A percentile compares a stretch with the other conserved stretches of the same genome.
These are phyloP conservation scores for Drosophila takahashii DNA, from an alignment of 1,140 invertebrate genomes.

Conservation along the genomic window DNA sequence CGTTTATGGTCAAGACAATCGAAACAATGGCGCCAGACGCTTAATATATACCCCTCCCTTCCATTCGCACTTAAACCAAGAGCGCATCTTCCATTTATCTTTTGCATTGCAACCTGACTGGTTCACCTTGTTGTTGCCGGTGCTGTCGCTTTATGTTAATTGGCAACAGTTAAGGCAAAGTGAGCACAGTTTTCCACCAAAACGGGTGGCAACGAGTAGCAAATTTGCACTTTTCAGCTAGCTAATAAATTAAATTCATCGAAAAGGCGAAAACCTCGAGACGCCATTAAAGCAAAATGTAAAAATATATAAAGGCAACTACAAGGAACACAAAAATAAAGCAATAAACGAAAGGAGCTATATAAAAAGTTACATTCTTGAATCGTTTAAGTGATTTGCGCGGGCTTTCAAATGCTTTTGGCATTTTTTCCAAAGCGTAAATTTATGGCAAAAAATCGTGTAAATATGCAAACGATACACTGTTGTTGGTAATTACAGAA, in stretches of 20 bases:
- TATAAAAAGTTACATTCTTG: conserved; percentile 24
- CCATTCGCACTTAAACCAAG: conserved; percentile 14
- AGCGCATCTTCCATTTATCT: conserved; percentile 75
- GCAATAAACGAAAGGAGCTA: conserved; percentile 13
- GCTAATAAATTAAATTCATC: conserved; percentile 71
- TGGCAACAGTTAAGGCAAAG: conserved; percentile 62
- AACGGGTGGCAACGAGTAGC: conserved; percentile 40
- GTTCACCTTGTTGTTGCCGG: conserved; percentile 63
- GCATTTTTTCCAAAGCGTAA: conserved; percentile 26
- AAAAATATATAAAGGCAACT: neutral
- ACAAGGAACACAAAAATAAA: conserved; percentile 6
- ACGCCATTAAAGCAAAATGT: conserved; percentile 38
- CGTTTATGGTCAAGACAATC: conserved; percentile 53
- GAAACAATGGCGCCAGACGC: conserved; percentile 64
- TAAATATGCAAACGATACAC: conserved; percentile 58
- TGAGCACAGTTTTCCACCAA: conserved; percentile 57
- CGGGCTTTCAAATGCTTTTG: conserved; percentile 37
- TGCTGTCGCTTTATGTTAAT: conserved; percentile 67
- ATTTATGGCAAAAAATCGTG: conserved; percentile 76
- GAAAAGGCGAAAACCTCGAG: conserved; percentile 38
- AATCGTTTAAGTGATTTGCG: conserved; percentile 31
- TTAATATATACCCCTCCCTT: conserved; percentile 2
- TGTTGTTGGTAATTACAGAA: conserved; percentile 12
- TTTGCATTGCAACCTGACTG: conserved; percentile 63
- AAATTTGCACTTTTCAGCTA: conserved; percentile 65